phyloP scores from a whole-genome alignment of 2,797 vertebrate genomes.

The Echeneis naucrates region DNA sequence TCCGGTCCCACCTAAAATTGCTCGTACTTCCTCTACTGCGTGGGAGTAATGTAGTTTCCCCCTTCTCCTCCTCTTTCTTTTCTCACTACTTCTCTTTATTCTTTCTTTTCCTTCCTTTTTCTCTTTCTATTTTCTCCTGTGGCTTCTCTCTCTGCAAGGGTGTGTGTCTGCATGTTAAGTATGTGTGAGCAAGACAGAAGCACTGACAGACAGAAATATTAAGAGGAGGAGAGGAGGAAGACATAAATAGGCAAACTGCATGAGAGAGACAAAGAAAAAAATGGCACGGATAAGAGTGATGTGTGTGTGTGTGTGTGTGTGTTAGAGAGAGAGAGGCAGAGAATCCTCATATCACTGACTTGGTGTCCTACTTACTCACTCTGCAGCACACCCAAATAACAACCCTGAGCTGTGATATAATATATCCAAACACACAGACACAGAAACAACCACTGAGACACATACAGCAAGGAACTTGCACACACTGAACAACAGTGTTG shows the following conservation, averaged over 20 bases:
- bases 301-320: constrained; percentile 4
- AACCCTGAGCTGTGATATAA: constrained; percentile 62
- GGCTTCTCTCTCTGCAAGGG: constrained; percentile 32
- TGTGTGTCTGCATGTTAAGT: constrained; percentile 25
- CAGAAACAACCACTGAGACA: constrained; percentile 24
- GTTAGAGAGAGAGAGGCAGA: constrained; percentile 35
- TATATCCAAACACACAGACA: constrained; percentile 48
- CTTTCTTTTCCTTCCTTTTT: constrained; percentile 16
- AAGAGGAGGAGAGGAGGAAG: constrained; percentile 34
- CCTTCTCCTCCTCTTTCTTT: constrained; percentile 23
- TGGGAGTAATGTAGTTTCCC: constrained; percentile 61
- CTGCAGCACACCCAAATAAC: constrained; percentile 67
- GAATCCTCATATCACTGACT: constrained; percentile 65
- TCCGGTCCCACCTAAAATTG: constrained; percentile 48
- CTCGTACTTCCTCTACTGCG: constrained; percentile 50
- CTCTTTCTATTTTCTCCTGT: constrained; percentile 45
- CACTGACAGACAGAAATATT: constrained; percentile 22
- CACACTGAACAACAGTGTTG: constrained; percentile 10
- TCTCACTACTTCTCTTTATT: constrained; percentile 39
- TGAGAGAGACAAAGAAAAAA: constrained; percentile 42
- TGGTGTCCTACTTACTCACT: constrained; percentile 70
- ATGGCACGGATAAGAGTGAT: constrained; percentile 29
- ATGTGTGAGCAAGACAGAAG: constrained; percentile 18
- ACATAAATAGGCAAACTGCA: constrained; percentile 36
- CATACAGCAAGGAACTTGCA: background rate